Evolutionary conservation across 1,140 invertebrate genomes (phyloP).

Genomic region (Tetramorium parvispinum): DNA sequence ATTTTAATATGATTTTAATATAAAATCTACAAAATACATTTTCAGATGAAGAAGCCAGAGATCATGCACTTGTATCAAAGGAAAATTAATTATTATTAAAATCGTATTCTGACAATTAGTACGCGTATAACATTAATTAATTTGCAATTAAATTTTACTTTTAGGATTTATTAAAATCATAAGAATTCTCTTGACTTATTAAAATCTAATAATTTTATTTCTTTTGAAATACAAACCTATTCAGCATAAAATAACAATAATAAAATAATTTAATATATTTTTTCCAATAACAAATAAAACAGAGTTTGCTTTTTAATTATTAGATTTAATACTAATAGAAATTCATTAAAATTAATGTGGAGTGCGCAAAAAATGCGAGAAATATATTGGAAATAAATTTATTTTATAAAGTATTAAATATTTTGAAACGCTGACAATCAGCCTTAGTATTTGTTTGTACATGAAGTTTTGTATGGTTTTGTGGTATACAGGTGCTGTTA

Average conservation of each 20-base stretch:
- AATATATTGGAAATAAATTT: background rate
- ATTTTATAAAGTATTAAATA: background rate
- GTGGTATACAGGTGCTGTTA: no score
- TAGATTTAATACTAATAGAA: background rate
- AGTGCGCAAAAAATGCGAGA: background rate
- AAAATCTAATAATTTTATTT: background rate
- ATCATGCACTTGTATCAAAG: background rate
- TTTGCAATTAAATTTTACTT: background rate
- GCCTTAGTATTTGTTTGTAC: background rate
- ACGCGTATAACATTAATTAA: background rate
- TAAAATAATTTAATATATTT: background rate
- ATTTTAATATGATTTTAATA: background rate
- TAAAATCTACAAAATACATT: background rate
- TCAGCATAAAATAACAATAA: background rate
- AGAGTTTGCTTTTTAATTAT: background rate
- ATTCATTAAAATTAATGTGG: background rate
- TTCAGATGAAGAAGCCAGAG: background rate
- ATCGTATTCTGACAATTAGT: background rate
- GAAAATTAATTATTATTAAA: background rate
- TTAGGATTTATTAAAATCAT: background rate
- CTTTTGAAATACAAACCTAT: background rate
- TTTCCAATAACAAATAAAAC: background rate
- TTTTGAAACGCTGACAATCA: background rate
- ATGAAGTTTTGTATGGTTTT: no score
- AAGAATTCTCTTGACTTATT: background rate